A percentile compares a stretch with the other conserved stretches of the same genome.
These are phyloP conservation scores for Noctua fimbriata DNA, from an alignment of 2,888 invertebrate genomes.

Conservation along the genomic window DNA sequence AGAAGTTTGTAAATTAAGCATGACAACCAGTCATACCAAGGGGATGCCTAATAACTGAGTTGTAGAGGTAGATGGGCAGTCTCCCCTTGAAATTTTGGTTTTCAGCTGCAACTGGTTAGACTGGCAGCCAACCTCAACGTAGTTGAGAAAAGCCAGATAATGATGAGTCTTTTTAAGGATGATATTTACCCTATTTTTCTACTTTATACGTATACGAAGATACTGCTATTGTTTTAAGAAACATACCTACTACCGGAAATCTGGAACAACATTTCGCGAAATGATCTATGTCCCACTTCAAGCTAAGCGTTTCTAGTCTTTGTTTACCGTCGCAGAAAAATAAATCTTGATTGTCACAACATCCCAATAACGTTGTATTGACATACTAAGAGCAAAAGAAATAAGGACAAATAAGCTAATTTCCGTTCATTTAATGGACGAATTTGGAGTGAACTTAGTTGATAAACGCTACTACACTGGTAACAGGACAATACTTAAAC, in stretches of 20 bases:
- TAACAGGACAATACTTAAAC: conserved; percentile 29
- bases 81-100: background rate
- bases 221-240: conserved; percentile 4
- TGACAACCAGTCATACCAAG: background rate
- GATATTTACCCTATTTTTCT: background rate
- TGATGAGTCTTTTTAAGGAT: background rate
- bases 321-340: conserved; percentile 25
- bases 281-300: conserved; percentile 30
- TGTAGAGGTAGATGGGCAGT: background rate
- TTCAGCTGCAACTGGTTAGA: background rate
- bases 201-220: background rate
- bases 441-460: conserved; percentile 16
- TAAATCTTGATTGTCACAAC: conserved; percentile 46
- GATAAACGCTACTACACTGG: conserved; percentile 7
- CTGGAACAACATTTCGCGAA: conserved; percentile 17
- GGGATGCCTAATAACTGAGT: background rate
- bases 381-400: conserved; percentile 29
- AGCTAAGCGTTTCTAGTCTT: background rate
- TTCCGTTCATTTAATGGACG: conserved; percentile 28
- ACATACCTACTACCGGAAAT: background rate
- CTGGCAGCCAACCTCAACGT: background rate
- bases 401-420: conserved; percentile 43
- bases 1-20: background rate
- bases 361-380: conserved; percentile 14
- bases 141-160: background rate